A percentile compares a stretch with the other conserved stretches of the same genome.
Evolutionary conservation across 1,140 invertebrate genomes (phyloP).

Genomic region (Palaemon carinicauda): DNA sequence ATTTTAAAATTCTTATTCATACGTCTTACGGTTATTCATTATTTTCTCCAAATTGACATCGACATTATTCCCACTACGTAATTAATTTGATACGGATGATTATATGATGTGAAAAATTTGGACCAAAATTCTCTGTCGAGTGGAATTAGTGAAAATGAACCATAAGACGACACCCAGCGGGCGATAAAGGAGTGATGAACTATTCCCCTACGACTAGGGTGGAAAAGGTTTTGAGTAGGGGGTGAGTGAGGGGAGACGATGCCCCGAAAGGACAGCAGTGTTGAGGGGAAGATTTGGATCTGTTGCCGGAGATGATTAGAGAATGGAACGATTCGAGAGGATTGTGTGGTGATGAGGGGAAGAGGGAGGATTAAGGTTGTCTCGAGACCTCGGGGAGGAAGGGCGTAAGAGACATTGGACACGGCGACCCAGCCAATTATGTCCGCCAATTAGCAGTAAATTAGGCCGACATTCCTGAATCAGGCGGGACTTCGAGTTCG

Average conservation of each 20-base stretch:
- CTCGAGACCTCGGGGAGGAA: background rate
- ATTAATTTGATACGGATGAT: no score
- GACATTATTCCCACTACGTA: no score
- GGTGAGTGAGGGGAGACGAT: no score
- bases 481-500: background rate
- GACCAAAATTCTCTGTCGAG: no score
- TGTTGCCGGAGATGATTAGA: background rate
- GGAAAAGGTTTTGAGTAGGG: no score
- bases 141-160: no score
- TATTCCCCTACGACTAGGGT: no score
- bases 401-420: background rate
- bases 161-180: no score
- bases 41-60: no score
- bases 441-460: slow-evolving; percentile 20
- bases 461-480: background rate
- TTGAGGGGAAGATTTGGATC: background rate
- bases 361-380: background rate
- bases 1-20: background rate
- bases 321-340: background rate
- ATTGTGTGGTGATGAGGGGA: background rate
- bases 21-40: no score
- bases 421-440: background rate
- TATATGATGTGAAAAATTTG: no score
- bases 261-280: background rate
- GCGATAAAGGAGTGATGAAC: no score